These are phyloP conservation scores for Sarcophaga rosellei DNA, from an alignment of 2,888 invertebrate genomes.

Conservation along the genomic window DNA sequence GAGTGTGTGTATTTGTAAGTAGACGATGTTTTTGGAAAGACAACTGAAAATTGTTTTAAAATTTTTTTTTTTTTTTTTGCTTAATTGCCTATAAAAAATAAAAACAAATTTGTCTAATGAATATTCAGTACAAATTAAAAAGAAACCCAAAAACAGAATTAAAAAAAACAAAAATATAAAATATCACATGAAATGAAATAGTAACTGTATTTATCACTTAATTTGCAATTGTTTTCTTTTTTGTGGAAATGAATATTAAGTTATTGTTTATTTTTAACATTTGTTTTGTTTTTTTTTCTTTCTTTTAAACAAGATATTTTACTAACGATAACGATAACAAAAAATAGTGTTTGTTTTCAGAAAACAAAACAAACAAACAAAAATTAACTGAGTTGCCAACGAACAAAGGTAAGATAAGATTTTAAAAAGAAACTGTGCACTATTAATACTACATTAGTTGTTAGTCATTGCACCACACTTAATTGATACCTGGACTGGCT, in stretches of 20 bases:
- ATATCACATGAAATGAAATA: background rate
- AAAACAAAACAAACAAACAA: conserved; percentile 9
- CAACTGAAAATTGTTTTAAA: conserved; percentile 15
- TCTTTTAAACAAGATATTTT: conserved; percentile 23
- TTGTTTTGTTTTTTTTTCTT: background rate
- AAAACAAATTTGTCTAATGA: conserved; percentile 19
- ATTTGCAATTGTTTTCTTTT: conserved; percentile 25
- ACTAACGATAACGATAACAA: conserved; percentile 13
- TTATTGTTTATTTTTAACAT: conserved; percentile 24
- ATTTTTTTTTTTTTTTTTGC: conserved; percentile 26
- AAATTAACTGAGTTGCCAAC: background rate
- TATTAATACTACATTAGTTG: no score
- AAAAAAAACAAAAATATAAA: background rate
- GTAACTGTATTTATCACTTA: conserved; percentile 36
- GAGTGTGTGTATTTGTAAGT: background rate
- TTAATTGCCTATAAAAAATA: conserved; percentile 17
- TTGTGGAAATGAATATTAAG: conserved; percentile 31
- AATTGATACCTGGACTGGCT: no score
- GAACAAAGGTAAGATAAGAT: conserved; percentile 46
- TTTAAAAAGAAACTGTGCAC: background rate
- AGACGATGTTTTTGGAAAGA: conserved; percentile 24
- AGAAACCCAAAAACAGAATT: background rate
- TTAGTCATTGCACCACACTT: no score
- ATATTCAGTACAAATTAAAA: conserved; percentile 36
- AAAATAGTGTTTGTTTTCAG: conserved; percentile 32